Conservation (phyloP, 2,797 vertebrate species). For the Sphenodon punctatus region DNA sequence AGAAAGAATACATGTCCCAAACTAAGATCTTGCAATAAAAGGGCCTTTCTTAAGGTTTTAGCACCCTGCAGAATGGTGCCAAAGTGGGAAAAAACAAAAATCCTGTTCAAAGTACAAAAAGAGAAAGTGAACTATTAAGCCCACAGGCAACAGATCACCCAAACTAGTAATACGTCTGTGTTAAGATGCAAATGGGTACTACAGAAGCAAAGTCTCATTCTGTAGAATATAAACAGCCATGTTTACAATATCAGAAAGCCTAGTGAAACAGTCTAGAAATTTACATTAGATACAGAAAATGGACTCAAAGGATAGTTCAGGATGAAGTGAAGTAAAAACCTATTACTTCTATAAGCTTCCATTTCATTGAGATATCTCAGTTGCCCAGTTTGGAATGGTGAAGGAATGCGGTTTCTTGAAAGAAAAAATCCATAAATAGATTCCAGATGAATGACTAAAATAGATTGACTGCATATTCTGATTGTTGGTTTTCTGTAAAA, state of each 20-base stretch:
- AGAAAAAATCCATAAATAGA: not conserved
- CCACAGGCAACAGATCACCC: not conserved
- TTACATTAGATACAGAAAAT: not conserved
- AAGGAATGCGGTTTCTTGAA: not conserved
- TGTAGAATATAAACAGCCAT: not conserved
- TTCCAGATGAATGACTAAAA: not conserved
- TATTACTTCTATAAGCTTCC: too few relatives aligned
- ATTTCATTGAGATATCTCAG: too few relatives aligned
- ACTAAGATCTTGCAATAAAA: not conserved
- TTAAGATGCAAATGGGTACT: not conserved
- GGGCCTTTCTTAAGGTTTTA: not conserved
- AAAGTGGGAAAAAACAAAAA: not conserved
- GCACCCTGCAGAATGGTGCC: not conserved
- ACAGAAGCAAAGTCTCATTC: not conserved
- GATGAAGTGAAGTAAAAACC: not conserved
- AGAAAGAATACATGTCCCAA: not conserved
- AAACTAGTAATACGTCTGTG: not conserved
- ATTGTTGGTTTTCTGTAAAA: not conserved
- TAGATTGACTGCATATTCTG: not conserved
- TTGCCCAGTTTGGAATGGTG: too few relatives aligned
- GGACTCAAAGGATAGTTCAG: not conserved
- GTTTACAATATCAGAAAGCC: not conserved
- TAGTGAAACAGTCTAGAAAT: not conserved
- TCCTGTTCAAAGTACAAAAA: rapidly evolving
- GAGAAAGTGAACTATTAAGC: not conserved